A percentile compares a stretch with the other conserved stretches of the same genome.
phyloP scores from a whole-genome alignment of 2,113 vertebrate species.

The Potamarius usumacintae region DNA sequence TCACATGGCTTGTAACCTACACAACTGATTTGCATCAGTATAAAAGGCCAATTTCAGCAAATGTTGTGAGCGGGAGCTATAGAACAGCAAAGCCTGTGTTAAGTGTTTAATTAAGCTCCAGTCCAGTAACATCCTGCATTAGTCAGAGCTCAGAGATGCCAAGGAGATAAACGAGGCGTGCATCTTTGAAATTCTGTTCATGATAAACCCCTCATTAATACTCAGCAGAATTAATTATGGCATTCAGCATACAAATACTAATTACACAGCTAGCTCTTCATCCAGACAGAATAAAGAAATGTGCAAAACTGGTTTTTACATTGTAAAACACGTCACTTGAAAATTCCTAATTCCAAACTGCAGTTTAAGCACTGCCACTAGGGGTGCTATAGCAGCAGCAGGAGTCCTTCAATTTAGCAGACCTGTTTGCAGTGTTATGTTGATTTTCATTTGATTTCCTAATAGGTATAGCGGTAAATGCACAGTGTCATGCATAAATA shows the following conservation, averaged over 20 bases:
- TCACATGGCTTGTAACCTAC: neutral
- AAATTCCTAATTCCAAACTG: neutral
- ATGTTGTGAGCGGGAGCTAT: neutral
- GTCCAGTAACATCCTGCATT: constrained; percentile 52
- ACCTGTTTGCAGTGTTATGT: too few species aligned
- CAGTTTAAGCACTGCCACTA: neutral
- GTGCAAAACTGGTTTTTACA: neutral
- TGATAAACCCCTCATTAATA: constrained; percentile 59
- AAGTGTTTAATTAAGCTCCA: constrained; percentile 53
- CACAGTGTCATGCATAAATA: too few species aligned
- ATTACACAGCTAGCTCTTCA: constrained; percentile 40
- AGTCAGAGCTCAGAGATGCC: constrained; percentile 51
- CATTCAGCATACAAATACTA: constrained; percentile 40
- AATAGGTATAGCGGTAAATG: too few species aligned
- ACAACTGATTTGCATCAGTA: neutral
- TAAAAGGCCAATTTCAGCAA: constrained; percentile 28
- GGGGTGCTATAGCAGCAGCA: neutral
- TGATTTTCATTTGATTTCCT: neutral
- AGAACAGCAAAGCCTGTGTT: constrained; percentile 37
- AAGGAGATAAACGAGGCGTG: constrained; percentile 55
- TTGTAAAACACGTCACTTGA: neutral
- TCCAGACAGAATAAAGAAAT: constrained; percentile 31
- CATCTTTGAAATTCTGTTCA: constrained; percentile 57
- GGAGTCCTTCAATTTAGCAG: neutral
- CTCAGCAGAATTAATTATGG: constrained; percentile 43